Base-by-base conservation (phyloP, 2,113 vertebrate species). In the Macquaria australasica region DNA sequence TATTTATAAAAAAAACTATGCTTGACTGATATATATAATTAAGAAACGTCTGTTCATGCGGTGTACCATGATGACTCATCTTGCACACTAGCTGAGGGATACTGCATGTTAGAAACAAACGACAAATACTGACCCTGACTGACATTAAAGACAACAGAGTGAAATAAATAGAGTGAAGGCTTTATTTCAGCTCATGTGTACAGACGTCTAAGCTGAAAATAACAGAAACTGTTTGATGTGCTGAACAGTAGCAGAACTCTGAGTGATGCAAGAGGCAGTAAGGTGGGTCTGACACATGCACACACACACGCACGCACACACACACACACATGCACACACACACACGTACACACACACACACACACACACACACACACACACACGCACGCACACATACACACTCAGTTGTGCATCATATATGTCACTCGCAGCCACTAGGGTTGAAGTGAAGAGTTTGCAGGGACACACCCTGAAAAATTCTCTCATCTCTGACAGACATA, bases 381-480 rank as follows among this genome's bases (percentile, higher is more conserved):
- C 64, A 34, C 12, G 8, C 60, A 60, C 2, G 8, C 16, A 34
- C 14, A 9, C n/a, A 41, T n/a, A n/a, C 18, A 25, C 39, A 51
- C 48, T 21, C 5, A 59, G 21, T 66, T 53, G 37, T 74, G 51
- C 45, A 82, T 86, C 72, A 60, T 8, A 67, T 0, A 60, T 60
- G 53, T 63, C 59, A 81, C 43, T 51, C 64, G 63, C 51, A 84
- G 71, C 23, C 60, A 77, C 41, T 20, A 1, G 51, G 31, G 80
- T 84, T 70, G 55, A 86, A 82, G 51, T 37, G 31, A 71, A 81
- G 68, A 43, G 62, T 50, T 84, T 66, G 41, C 77, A 87, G 87
- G 79, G 89, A 88, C 89, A 91, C 89, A 92, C 89, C 89, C 84
- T 62, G 20, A 81, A 79, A 76, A 48, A 0, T 34, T 4, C n/a